Conservation (phyloP, 2,797 vertebrate species). For the Australoheros facetus region DNA sequence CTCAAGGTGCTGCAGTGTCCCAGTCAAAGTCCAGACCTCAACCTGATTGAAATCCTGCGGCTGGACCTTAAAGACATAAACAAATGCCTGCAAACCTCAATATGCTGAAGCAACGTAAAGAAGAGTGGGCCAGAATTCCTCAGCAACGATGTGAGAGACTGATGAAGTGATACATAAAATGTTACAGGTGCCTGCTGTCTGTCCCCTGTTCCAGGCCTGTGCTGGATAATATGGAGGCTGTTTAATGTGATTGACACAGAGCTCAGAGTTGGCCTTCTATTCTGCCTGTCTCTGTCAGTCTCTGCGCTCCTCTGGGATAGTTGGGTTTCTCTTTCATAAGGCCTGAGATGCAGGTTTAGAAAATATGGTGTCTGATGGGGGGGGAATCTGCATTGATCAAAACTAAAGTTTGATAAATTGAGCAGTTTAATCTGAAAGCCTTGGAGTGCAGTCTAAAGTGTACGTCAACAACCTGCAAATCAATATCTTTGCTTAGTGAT, state of each 20-base stretch:
- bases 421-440: background rate
- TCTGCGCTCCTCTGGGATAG: constrained; percentile 47
- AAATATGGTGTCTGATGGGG: background rate
- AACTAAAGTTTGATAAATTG: background rate
- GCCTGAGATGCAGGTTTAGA: constrained; percentile 21
- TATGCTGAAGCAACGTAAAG: background rate
- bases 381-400: background rate
- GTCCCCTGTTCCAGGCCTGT: constrained; percentile 43
- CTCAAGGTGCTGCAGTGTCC: background rate
- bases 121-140: background rate
- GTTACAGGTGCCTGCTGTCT: constrained; percentile 44
- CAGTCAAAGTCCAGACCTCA: background rate
- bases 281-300: constrained; percentile 59
- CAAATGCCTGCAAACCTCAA: background rate
- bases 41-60: background rate
- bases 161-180: background rate
- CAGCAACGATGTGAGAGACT: background rate
- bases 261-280: constrained; percentile 47
- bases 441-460: background rate
- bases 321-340: constrained; percentile 26
- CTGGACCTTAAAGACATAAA: background rate
- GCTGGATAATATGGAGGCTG: constrained; percentile 50
- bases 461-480: no score
- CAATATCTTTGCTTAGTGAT: background rate
- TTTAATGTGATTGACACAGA: constrained; percentile 68